Evolutionary conservation across 2,113 vertebrate species (phyloP).

Genomic region (Tricholaema leucomelas): DNA sequence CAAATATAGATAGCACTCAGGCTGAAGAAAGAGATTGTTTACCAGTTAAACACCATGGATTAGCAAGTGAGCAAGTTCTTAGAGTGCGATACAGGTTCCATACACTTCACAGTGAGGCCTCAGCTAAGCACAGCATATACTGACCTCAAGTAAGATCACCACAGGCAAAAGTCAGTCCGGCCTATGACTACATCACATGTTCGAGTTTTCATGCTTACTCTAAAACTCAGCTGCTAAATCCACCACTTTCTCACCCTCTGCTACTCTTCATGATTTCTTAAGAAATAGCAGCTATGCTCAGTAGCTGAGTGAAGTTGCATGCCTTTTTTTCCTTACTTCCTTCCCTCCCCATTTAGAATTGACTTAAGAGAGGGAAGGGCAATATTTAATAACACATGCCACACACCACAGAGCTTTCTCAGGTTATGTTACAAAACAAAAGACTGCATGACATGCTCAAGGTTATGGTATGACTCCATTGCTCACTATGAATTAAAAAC

Average conservation of each 20-base stretch:
- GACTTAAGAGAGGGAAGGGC: neutral
- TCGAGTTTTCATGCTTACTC: neutral
- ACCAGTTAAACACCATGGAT: neutral
- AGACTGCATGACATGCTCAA: slow-evolving; percentile 27
- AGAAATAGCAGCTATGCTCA: neutral
- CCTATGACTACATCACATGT: rapidly evolving
- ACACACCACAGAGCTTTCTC: neutral
- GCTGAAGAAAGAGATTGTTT: neutral
- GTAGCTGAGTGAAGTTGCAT: neutral
- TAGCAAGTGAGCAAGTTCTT: neutral
- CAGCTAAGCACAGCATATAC: neutral
- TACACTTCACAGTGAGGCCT: neutral
- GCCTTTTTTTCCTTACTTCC: too few relatives aligned
- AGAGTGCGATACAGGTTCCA: neutral
- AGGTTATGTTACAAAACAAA: slow-evolving; percentile 3
- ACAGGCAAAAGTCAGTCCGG: neutral
- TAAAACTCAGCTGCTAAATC: neutral
- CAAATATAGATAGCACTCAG: neutral
- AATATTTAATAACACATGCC: neutral
- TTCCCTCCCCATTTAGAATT: neutral
- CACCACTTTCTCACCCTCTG: neutral
- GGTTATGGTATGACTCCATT: slow-evolving; percentile 41
- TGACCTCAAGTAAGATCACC: neutral
- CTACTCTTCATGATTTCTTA: neutral
- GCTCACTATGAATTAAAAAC: slow-evolving; percentile 42